Conservation (phyloP, 2,113 vertebrate genomes). For the Lasiurus cinereus region DNA sequence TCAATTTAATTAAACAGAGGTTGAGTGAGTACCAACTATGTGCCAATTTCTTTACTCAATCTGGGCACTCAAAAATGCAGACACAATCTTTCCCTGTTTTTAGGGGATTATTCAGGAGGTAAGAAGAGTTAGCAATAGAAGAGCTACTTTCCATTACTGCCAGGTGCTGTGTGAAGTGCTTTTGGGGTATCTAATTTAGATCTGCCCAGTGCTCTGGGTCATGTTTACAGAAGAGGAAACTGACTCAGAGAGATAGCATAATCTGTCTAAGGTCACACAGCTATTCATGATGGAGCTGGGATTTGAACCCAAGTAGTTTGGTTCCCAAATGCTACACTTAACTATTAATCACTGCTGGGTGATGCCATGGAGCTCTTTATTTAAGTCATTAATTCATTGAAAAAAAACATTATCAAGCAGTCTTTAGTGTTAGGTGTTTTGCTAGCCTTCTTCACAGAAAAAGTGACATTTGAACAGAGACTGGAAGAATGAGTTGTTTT, state of each 20-base stretch:
- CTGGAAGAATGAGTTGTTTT: background rate
- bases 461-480: background rate
- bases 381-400: background rate
- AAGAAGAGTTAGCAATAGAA: accelerated
- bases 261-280: background rate
- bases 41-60: background rate
- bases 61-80: background rate
- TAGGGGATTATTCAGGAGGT: background rate
- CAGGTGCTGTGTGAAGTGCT: background rate
- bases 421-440: background rate
- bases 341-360: background rate
- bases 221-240: background rate
- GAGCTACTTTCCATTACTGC: background rate
- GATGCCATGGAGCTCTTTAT: background rate
- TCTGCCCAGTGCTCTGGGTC: background rate
- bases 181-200: background rate
- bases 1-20: background rate
- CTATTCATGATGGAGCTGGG: background rate
- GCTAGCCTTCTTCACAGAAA: background rate
- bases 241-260: background rate
- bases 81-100: background rate
- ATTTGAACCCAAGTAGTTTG: background rate
- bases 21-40: background rate
- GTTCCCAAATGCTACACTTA: background rate
- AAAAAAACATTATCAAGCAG: background rate